These are phyloP conservation scores for Furcifer pardalis DNA, from an alignment of 2,797 vertebrate genomes.

Conservation along the genomic window DNA sequence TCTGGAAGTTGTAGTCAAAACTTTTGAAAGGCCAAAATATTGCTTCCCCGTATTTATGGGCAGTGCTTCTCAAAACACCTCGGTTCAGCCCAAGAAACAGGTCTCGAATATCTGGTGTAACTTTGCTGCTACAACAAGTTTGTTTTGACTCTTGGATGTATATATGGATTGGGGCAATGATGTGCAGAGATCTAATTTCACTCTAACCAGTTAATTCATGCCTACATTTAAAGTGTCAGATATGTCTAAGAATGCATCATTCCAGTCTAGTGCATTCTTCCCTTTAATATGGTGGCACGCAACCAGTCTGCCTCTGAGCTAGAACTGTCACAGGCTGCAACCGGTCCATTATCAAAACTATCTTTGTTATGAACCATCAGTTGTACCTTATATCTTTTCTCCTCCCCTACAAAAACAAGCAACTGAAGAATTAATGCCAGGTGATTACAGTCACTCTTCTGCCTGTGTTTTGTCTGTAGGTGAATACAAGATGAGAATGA, in stretches of 20 bases:
- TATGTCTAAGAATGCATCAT: slow-evolving; percentile 45
- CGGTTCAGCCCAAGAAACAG: neutral
- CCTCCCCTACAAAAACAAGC: neutral
- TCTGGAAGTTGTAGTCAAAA: neutral
- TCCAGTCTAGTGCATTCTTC: neutral
- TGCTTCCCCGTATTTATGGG: neutral
- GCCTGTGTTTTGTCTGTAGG: neutral
- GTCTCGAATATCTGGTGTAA: neutral
- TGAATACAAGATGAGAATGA: neutral
- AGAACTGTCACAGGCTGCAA: slow-evolving; percentile 36
- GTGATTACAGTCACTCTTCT: neutral
- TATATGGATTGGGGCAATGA: slow-evolving; percentile 36
- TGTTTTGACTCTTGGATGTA: slow-evolving; percentile 6
- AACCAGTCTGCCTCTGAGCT: slow-evolving; percentile 57
- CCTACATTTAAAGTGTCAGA: slow-evolving; percentile 23
- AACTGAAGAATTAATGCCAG: slow-evolving; percentile 21
- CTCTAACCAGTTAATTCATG: slow-evolving; percentile 41
- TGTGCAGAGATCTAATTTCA: slow-evolving; percentile 49
- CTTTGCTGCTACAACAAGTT: neutral
- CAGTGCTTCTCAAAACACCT: neutral
- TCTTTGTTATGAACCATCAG: slow-evolving; percentile 43
- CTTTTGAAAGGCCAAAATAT: neutral
- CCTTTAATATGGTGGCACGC: slow-evolving; percentile 47
- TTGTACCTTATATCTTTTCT: slow-evolving; percentile 39
- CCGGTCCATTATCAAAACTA: slow-evolving; percentile 31